Conservation (phyloP, 2,797 vertebrate species). For the Vireo griseus region DNA sequence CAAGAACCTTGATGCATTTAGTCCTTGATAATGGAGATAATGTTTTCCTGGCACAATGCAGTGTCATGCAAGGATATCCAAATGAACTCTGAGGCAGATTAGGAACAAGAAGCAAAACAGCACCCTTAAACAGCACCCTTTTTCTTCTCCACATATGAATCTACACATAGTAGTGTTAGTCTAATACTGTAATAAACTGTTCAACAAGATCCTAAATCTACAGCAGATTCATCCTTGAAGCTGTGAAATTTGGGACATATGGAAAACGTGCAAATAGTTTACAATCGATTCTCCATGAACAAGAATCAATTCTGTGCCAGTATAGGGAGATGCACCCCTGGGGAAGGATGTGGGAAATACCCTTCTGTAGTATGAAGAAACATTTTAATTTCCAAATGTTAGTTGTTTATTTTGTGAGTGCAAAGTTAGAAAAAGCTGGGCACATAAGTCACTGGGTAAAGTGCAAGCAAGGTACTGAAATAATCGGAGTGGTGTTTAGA, state of each 20-base stretch:
- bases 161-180: background rate
- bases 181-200: background rate
- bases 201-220: background rate
- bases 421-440: background rate
- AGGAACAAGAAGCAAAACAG: background rate
- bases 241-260: background rate
- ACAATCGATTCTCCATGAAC: background rate
- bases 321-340: background rate
- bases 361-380: background rate
- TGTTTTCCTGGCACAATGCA: background rate
- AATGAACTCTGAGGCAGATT: background rate
- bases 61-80: background rate
- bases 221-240: background rate
- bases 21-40: background rate
- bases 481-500: background rate
- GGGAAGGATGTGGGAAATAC: background rate
- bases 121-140: background rate
- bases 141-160: background rate
- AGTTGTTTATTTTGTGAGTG: background rate
- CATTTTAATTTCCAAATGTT: background rate
- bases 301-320: background rate
- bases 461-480: background rate
- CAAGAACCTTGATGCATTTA: background rate
- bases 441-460: accelerated
- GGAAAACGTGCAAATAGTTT: background rate